phyloP scores from a whole-genome alignment of 2,888 invertebrate genomes.

The Petrophora chlorosata region DNA sequence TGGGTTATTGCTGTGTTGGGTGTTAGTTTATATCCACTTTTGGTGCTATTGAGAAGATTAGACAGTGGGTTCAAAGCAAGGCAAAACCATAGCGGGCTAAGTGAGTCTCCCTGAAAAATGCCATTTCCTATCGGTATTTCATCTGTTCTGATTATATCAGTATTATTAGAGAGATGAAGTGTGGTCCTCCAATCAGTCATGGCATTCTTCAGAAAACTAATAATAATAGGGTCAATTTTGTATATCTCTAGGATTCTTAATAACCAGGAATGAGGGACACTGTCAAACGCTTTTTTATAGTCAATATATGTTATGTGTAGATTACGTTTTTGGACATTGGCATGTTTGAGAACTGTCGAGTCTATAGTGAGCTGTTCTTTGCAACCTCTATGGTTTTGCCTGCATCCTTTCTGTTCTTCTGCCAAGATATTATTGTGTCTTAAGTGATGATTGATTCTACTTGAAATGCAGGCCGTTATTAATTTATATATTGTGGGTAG shows the following conservation, averaged over 20 bases:
- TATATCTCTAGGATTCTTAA: neutral
- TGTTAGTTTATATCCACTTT: too few species aligned
- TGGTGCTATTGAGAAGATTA: too few species aligned
- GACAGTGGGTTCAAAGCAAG: too few species aligned
- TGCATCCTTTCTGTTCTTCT: conserved; percentile 10
- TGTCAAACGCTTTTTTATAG: conserved; percentile 8
- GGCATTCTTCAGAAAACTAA: neutral
- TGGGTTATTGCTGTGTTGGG: too few species aligned
- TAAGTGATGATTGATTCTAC: conserved; percentile 8
- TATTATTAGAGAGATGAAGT: too few species aligned
- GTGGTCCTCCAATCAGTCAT: neutral
- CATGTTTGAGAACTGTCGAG: neutral
- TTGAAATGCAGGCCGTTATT: conserved; percentile 24
- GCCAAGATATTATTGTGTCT: neutral
- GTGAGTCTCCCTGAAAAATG: too few species aligned
- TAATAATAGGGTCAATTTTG: neutral
- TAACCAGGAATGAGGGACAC: neutral
- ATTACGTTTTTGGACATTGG: neutral
- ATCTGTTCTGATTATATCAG: too few species aligned
- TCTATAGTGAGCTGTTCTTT: neutral
- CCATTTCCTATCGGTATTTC: too few species aligned
- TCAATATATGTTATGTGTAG: conserved; percentile 1
- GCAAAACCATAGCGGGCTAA: too few species aligned
- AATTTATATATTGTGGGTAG: conserved; percentile 35
- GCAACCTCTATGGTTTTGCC: conserved; percentile 1